Evolutionary conservation across 2,888 invertebrate genomes (phyloP).

Genomic region (Merodon equestris): DNA sequence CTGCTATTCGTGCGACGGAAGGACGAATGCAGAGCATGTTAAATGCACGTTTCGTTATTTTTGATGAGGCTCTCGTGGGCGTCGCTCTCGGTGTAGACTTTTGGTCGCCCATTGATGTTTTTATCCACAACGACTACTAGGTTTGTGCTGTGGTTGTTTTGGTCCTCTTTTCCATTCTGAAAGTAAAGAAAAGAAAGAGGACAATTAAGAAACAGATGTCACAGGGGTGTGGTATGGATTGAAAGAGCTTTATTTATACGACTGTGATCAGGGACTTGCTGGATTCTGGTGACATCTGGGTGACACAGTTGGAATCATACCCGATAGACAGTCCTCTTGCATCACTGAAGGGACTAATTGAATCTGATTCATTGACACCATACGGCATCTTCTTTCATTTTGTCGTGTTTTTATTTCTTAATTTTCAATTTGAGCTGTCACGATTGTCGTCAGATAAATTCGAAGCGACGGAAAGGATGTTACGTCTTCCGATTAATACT

Average conservation of each 20-base stretch:
- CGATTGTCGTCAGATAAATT: no score
- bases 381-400: not conserved
- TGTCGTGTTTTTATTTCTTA: not conserved
- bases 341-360: constrained; percentile 21
- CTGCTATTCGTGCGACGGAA: constrained; percentile 21
- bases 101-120: constrained; percentile 73
- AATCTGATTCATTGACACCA: constrained; percentile 5
- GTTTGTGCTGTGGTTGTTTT: constrained; percentile 72
- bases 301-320: not conserved
- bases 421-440: constrained; percentile 21
- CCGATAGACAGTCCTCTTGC: not conserved
- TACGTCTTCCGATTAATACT: no score
- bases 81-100: constrained; percentile 73
- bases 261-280: not conserved
- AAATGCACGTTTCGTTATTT: constrained; percentile 75
- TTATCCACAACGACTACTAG: constrained; percentile 77
- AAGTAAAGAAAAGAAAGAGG: constrained; percentile 3
- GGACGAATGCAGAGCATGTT: constrained; percentile 63
- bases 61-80: constrained; percentile 73
- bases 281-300: constrained; percentile 9
- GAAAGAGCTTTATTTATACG: constrained; percentile 1
- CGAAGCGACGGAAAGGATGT: no score
- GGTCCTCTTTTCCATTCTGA: constrained; percentile 67
- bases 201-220: no score
- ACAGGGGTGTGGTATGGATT: not conserved